Evolutionary conservation across 2,888 invertebrate genomes (phyloP).

Genomic region (Desoria tigrina): DNA sequence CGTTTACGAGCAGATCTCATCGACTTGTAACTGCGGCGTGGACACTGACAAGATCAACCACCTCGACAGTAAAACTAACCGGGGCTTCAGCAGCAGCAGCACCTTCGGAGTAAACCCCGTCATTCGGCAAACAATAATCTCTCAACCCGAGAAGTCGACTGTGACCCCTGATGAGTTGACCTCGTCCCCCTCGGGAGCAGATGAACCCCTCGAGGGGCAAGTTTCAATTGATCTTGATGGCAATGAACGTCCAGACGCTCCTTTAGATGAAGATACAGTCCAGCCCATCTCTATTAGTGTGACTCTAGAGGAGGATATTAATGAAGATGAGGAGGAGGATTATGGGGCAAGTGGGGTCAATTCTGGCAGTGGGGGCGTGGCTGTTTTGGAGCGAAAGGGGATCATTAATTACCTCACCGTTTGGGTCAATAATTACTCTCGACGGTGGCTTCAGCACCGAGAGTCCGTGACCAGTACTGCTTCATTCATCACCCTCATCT

Average conservation of each 20-base stretch:
- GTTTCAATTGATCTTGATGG: too few relatives aligned
- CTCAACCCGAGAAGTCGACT: not conserved
- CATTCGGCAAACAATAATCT: conserved; percentile 15
- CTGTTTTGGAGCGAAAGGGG: not conserved
- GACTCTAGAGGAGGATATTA: not conserved
- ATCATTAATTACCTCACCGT: conserved; percentile 11
- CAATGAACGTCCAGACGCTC: too few relatives aligned
- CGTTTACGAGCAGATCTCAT: conserved; percentile 3
- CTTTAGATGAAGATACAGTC: too few relatives aligned
- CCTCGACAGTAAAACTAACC: not conserved
- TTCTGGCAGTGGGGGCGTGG: not conserved
- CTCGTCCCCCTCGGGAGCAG: not conserved
- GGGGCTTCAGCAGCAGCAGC: not conserved
- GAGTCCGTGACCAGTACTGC: conserved; percentile 49
- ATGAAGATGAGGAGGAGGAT: not conserved
- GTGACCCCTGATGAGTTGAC: not conserved
- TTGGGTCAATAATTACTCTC: conserved; percentile 41
- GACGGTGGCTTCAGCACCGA: conserved; percentile 44
- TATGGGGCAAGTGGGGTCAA: not conserved
- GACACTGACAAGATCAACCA: not conserved
- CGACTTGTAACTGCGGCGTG: not conserved
- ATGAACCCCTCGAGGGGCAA: too few relatives aligned
- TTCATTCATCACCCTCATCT: conserved; percentile 45
- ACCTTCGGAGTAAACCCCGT: conserved; percentile 5
- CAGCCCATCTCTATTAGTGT: not conserved